Base-by-base conservation (phyloP, 2,888 invertebrate genomes). In the Cetonia aurata region DNA sequence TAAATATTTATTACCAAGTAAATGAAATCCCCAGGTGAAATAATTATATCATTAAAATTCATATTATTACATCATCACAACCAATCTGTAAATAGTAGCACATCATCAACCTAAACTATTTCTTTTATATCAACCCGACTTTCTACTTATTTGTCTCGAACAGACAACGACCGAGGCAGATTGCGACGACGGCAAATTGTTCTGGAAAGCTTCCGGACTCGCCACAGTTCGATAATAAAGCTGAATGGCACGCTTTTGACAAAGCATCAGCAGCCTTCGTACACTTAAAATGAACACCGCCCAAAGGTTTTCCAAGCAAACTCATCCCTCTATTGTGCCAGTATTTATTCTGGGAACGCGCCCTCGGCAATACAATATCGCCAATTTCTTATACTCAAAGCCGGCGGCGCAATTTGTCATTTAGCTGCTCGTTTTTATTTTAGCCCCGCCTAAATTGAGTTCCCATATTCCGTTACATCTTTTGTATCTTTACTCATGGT, bases 281-380 rank as follows among this genome's bases (percentile, higher is more conserved):
- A 46, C 60, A 60, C 60, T 60, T 46, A 60, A 50, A 60, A 46
- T 60, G 60, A 60, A 60, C 60, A 60, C 46, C 60, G 46, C 31
- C n/a, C 13, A 46, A 44, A 17, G 52, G 31, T 52, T 19, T 19
- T 59, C 42, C 17, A 19, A 25, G 46, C 31, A 15, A 33, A 31
- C 31, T 13, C 25, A 56, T 17, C 13, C 37, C 19, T 56, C 8
- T 37, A 41, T 56, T 33, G n/a, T 33, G 53, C n/a, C n/a, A 25
- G 25, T 44, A 17, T 10, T 46, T 33, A n/a, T 48, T 60, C 60
- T 17, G 46, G 48, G 48, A 33, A 46, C 12, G 48, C 10, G 25
- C 25, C 25, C 25, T 48, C 48, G 33, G 25, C 48, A 33, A 60
- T 8, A 48, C 10, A 33, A 25, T 46, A 13, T 13, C 48, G 1